These are phyloP conservation scores for Pediacus dermestoides DNA, from an alignment of 2,888 invertebrate genomes.

Conservation along the genomic window DNA sequence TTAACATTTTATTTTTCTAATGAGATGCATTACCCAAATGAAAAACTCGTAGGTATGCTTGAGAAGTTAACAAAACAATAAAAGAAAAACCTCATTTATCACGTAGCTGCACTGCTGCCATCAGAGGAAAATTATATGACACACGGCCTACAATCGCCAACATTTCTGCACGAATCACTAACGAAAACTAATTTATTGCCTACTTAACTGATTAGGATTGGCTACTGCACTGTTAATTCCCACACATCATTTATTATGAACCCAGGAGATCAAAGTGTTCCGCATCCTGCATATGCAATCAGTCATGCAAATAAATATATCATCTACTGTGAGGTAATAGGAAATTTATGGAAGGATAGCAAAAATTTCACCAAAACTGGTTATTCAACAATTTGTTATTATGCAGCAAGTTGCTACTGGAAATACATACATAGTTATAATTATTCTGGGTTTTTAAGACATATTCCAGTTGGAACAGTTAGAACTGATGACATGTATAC, in stretches of 20 bases:
- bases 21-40: too few relatives aligned
- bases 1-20: constrained; percentile 7
- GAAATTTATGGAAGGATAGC: too few relatives aligned
- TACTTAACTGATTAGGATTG: too few relatives aligned
- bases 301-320: constrained; percentile 1
- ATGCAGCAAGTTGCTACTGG: too few relatives aligned
- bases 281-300: neutral
- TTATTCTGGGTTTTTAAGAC: too few relatives aligned
- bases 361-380: too few relatives aligned
- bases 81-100: neutral
- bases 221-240: neutral
- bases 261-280: neutral
- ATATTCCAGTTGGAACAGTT: too few relatives aligned
- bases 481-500: too few relatives aligned
- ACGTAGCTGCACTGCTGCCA: neutral
- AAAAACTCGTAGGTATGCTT: neutral
- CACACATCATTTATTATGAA: neutral
- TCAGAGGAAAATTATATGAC: neutral
- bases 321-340: too few relatives aligned
- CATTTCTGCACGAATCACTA: neutral
- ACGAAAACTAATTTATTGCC: neutral
- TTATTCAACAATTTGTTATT: too few relatives aligned
- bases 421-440: too few relatives aligned
- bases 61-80: neutral
- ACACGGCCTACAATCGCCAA: too few relatives aligned